Percentiles rank a stretch among this genome's conserved stretches.
Evolutionary conservation across 2,888 invertebrate genomes (phyloP).

Genomic region (Drosophila pseudotakahashii): DNA sequence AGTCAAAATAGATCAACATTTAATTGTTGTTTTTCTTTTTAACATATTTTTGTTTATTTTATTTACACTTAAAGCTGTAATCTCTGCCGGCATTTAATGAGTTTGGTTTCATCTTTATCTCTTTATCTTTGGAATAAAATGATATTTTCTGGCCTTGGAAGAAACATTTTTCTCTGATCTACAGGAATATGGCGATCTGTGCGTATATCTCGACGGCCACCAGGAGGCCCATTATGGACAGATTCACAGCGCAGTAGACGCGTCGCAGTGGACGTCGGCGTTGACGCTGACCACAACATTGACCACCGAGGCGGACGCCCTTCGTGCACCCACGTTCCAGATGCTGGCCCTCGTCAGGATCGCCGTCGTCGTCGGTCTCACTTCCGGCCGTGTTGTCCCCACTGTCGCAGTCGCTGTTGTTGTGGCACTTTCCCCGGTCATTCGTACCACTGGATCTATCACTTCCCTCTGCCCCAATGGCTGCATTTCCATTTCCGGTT

Average conservation of each 20-base stretch:
- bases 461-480: slow-evolving; percentile 48
- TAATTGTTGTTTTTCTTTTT: not conserved
- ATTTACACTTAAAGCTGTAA: slow-evolving; percentile 32
- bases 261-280: slow-evolving; percentile 82
- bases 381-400: slow-evolving; percentile 9
- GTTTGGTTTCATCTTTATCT: not conserved
- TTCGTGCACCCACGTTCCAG: slow-evolving; percentile 48
- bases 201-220: slow-evolving; percentile 84
- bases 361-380: slow-evolving; percentile 28
- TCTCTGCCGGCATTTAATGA: slow-evolving; percentile 5
- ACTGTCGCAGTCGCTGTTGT: not conserved
- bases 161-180: slow-evolving; percentile 36
- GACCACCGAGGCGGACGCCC: slow-evolving; percentile 47
- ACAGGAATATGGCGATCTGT: slow-evolving; percentile 82
- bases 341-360: slow-evolving; percentile 49
- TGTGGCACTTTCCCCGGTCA: slow-evolving; percentile 12
- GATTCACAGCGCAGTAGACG: slow-evolving; percentile 82
- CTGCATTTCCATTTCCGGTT: slow-evolving; percentile 71
- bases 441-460: slow-evolving; percentile 6
- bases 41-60: not conserved
- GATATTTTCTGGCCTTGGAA: not conserved
- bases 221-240: slow-evolving; percentile 81
- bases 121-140: not conserved
- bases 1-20: too few species aligned
- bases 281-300: slow-evolving; percentile 78